A percentile compares a stretch with the other conserved stretches of the same genome.
phyloP scores from a whole-genome alignment of 2,113 vertebrate genomes.

The Prionailurus viverrinus region DNA sequence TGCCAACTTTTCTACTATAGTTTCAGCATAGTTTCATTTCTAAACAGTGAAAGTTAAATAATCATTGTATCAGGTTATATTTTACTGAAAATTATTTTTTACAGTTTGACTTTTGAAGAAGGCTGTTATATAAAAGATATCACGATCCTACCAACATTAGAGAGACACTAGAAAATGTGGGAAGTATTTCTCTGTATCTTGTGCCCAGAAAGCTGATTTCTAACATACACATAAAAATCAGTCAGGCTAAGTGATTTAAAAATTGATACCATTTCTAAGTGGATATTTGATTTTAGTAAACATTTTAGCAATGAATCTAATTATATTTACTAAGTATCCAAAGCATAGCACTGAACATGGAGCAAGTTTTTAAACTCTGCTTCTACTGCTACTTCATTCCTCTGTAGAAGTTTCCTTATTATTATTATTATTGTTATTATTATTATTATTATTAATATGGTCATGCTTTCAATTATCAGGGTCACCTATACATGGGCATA shows the following conservation, averaged over 20 bases:
- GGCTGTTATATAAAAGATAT: neutral
- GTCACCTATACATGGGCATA: neutral
- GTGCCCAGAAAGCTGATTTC: constrained; percentile 30
- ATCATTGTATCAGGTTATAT: neutral
- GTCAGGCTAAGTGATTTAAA: neutral
- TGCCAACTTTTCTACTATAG: neutral
- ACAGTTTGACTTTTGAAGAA: neutral
- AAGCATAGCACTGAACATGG: neutral
- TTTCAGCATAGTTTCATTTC: neutral
- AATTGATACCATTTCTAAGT: constrained; percentile 25
- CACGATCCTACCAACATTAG: neutral
- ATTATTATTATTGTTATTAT: too few species aligned
- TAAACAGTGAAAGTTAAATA: neutral
- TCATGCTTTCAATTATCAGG: neutral
- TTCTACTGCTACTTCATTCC: neutral
- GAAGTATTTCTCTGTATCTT: neutral
- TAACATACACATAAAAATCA: neutral
- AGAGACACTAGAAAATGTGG: neutral
- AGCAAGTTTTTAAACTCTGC: neutral
- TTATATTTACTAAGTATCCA: neutral
- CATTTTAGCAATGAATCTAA: constrained; percentile 6
- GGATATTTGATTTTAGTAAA: constrained; percentile 26
- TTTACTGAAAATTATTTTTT: constrained; percentile 4
- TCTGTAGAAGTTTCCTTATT: neutral
- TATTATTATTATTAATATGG: neutral